Evolutionary conservation across 2,888 invertebrate genomes (phyloP).

Genomic region (Philereme transversata): DNA sequence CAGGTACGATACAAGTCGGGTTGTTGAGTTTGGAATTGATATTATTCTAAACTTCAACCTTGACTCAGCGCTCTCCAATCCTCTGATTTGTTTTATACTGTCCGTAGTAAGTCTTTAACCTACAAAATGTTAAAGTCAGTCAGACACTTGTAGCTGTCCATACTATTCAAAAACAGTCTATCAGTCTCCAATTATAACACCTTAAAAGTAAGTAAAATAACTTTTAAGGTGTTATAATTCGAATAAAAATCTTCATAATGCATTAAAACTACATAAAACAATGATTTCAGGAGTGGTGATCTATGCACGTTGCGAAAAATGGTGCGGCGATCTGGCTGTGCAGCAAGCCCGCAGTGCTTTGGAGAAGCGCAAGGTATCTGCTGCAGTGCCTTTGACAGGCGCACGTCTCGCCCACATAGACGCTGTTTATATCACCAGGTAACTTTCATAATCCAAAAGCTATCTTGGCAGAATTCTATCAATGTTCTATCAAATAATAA

Average conservation of each 20-base stretch:
- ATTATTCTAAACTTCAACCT: too few relatives aligned
- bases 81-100: too few relatives aligned
- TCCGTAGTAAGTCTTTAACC: too few relatives aligned
- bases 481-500: background rate
- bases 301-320: conserved; percentile 76
- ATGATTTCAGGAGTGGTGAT: conserved; percentile 68
- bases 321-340: conserved; percentile 79
- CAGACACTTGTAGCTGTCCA: too few relatives aligned
- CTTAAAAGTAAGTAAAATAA: too few relatives aligned
- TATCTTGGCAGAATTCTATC: conserved; percentile 11
- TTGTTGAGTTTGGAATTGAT: background rate
- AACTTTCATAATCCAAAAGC: conserved; percentile 3
- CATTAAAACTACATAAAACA: too few relatives aligned
- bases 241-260: too few relatives aligned
- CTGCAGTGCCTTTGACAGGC: conserved; percentile 57
- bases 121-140: too few relatives aligned
- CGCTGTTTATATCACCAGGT: conserved; percentile 85
- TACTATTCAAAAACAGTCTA: too few relatives aligned
- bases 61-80: too few relatives aligned
- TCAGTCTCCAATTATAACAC: too few relatives aligned
- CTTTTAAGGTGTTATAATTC: too few relatives aligned
- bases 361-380: conserved; percentile 63
- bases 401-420: conserved; percentile 79
- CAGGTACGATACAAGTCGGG: conserved; percentile 67
- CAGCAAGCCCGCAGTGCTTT: conserved; percentile 70